Evolutionary conservation across 1,140 invertebrate species (phyloP).

Genomic region (Hirudo medicinalis): DNA sequence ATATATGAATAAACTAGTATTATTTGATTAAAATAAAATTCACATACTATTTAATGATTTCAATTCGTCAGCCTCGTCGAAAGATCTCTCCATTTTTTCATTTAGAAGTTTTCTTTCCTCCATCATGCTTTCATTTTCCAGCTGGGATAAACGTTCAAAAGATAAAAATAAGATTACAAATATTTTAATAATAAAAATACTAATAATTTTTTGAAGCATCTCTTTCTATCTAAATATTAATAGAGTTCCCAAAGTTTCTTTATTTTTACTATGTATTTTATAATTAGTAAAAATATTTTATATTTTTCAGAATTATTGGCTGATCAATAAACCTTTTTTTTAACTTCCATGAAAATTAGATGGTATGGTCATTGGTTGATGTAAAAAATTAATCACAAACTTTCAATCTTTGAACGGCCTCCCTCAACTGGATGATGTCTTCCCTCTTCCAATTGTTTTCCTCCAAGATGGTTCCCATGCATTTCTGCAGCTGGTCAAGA

Average conservation of each 20-base stretch:
- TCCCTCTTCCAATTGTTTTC: conserved; percentile 5
- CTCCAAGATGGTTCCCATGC: conserved; percentile 4
- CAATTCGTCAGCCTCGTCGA: no score
- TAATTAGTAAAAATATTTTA: not conserved
- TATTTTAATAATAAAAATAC: not conserved
- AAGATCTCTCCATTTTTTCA: no score
- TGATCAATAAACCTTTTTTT: not conserved
- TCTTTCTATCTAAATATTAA: not conserved
- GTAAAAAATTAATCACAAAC: not conserved
- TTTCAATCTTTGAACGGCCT: not conserved
- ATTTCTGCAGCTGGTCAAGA: not conserved
- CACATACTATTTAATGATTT: no score
- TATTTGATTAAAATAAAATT: no score
- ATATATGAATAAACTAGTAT: no score
- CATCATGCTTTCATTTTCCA: no score
- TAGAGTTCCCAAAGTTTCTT: not conserved
- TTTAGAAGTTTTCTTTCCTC: no score
- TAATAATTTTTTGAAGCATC: not conserved
- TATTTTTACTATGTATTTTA: not conserved
- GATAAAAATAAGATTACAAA: not conserved
- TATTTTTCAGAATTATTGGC: not conserved
- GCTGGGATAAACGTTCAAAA: not conserved
- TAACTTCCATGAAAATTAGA: not conserved
- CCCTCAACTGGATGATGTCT: not conserved
- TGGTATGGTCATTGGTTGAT: no score